Percentiles rank a stretch among this genome's conserved stretches.
Conservation (phyloP, 2,113 vertebrate species). For the Panthera leo region DNA sequence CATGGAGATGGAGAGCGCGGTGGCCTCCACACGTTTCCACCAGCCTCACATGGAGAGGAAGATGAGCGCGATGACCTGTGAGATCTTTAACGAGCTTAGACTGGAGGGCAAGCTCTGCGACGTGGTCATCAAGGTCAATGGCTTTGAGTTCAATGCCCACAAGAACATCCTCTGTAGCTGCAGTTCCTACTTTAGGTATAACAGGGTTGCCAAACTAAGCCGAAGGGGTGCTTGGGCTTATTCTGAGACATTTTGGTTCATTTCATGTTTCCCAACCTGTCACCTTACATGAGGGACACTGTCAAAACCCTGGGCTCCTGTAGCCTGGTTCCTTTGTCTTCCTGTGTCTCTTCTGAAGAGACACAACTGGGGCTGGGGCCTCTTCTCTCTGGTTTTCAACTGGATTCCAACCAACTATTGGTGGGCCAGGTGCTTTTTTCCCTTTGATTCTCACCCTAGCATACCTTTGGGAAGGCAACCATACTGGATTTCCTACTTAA, state of each 20-base stretch:
- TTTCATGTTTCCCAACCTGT: neutral
- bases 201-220: conserved; percentile 25
- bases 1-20: conserved; percentile 67
- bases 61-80: conserved; percentile 83
- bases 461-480: neutral
- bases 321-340: neutral
- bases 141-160: conserved; percentile 87
- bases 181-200: conserved; percentile 89
- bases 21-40: conserved; percentile 41
- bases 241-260: neutral
- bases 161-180: conserved; percentile 91
- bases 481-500: neutral
- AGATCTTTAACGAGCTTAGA: conserved; percentile 87
- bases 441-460: neutral
- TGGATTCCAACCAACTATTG: neutral
- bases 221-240: neutral
- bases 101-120: conserved; percentile 89
- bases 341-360: neutral
- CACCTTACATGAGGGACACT: neutral
- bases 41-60: conserved; percentile 83
- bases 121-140: conserved; percentile 86
- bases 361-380: neutral
- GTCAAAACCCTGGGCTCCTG: neutral
- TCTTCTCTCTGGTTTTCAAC: neutral
- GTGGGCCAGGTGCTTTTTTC: neutral